A percentile compares a stretch with the other conserved stretches of the same genome.
Evolutionary conservation across 2,888 invertebrate species (phyloP).

Genomic region (Drosophila emarginata): DNA sequence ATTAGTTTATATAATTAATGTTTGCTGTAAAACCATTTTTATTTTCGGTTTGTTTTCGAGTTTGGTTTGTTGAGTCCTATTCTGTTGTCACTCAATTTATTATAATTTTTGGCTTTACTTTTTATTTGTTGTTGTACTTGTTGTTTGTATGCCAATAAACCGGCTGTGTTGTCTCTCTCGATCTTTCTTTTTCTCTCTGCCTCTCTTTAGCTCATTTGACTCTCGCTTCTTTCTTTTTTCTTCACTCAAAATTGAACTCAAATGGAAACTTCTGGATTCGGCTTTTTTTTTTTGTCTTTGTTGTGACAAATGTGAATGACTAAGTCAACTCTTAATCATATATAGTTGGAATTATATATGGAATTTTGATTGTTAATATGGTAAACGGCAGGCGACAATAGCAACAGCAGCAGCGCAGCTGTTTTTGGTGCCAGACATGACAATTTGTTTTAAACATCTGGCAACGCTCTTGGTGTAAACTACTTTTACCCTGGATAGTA

Average conservation of each 20-base stretch:
- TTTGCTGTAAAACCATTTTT: neutral
- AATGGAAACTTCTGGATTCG: conserved; percentile 63
- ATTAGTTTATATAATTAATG: neutral
- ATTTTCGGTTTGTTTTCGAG: neutral
- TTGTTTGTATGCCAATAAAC: conserved; percentile 1
- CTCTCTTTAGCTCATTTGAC: conserved; percentile 8
- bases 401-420: conserved; percentile 2
- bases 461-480: neutral
- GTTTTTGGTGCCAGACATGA: neutral
- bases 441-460: neutral
- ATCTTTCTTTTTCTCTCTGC: neutral
- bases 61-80: neutral
- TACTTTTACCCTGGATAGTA: neutral
- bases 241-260: conserved; percentile 39
- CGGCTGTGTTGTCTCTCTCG: neutral
- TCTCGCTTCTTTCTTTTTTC: conserved; percentile 23
- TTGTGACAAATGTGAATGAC: conserved; percentile 29
- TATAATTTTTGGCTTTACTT: conserved; percentile 3
- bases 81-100: neutral
- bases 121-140: too few relatives aligned
- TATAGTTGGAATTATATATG: conserved; percentile 18
- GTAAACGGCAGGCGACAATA: neutral
- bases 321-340: conserved; percentile 45
- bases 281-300: conserved; percentile 26
- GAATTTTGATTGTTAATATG: conserved; percentile 31